These are phyloP conservation scores for Dendrolimus kikuchii DNA, from an alignment of 1,140 invertebrate species.

Conservation along the genomic window DNA sequence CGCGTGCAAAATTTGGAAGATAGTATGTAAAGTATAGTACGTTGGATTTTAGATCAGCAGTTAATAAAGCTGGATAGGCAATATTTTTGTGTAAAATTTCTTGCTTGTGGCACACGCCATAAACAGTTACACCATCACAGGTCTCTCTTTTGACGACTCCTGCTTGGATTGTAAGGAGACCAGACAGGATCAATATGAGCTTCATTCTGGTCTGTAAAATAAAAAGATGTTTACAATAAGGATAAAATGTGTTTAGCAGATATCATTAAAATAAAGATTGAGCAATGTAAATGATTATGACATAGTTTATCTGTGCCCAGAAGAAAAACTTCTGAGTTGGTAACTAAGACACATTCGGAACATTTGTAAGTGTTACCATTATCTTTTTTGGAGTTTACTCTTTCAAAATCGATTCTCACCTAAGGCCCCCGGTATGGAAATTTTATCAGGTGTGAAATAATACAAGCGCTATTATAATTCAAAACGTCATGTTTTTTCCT, in stretches of 20 bases:
- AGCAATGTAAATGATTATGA: no score
- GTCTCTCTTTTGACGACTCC: constrained; percentile 28
- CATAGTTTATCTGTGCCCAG: no score
- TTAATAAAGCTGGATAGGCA: constrained; percentile 39
- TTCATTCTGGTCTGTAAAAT: constrained; percentile 29
- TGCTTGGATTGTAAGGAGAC: constrained; percentile 20
- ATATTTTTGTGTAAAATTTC: constrained; percentile 34
- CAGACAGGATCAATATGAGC: constrained; percentile 21
- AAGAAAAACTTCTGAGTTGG: no score
- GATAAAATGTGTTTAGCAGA: neutral
- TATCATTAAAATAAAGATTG: no score
- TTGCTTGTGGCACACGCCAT: constrained; percentile 25
- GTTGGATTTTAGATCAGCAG: constrained; percentile 37
- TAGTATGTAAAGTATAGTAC: constrained; percentile 47
- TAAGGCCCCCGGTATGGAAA: no score
- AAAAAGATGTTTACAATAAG: constrained; percentile 2
- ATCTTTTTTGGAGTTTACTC: no score
- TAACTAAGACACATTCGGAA: no score
- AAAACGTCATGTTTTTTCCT: no score
- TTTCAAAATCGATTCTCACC: no score
- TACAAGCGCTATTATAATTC: no score
- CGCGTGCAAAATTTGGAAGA: constrained; percentile 31
- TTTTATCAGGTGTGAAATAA: no score
- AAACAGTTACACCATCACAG: constrained; percentile 30
- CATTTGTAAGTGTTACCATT: no score